Base-by-base conservation (phyloP, 2,888 invertebrate species). In the Clanis bilineata region DNA sequence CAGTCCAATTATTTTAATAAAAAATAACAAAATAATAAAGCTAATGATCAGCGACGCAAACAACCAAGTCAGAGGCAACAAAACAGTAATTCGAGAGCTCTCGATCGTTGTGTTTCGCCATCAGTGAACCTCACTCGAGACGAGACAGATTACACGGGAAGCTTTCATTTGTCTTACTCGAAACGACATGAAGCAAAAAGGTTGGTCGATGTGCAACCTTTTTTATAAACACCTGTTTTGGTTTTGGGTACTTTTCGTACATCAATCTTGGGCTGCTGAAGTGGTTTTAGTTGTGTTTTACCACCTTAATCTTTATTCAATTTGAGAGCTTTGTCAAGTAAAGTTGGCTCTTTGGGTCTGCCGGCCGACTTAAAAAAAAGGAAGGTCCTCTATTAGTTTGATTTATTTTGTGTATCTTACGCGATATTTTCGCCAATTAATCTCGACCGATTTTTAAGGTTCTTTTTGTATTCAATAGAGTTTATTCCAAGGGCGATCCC, bases 191-290 rank as follows among this genome's bases (percentile, higher is more conserved):
- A 61, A 61, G 59, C 75, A 86, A 88, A 85, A 85, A 86, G 77
- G 69, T 75, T 87, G 86, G 87, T 85, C 80, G 85, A 87, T 85
- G 81, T 65, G 68, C 56, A 62, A 66, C 45, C 60, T 71, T 74
- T 73, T 69, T 76, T 77, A 76, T 73, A 71, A 79, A 83, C 85
- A 86, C 85, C 83, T 87, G 86, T 81, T 83, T 78, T 70, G 63
- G 72, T 64, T 69, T 71, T 71, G 61, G 69, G 70, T 70, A 67
- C 9, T 71, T 67, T 67, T 66, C 64, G 66, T 59, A 64, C 71
- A 76, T 78, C 66, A 71, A 76, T 78, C 76, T 73, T 76, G 22
- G 57, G 51, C 57, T 41, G 41, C 18, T 21, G 18, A 18, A 41
- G 18, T 7, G 15, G 41, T 18, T 43, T 6, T 6, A 25, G 25